Base-by-base conservation (phyloP, 92 coral and sea anemone species). In the Micromussa lordhowensis region DNA sequence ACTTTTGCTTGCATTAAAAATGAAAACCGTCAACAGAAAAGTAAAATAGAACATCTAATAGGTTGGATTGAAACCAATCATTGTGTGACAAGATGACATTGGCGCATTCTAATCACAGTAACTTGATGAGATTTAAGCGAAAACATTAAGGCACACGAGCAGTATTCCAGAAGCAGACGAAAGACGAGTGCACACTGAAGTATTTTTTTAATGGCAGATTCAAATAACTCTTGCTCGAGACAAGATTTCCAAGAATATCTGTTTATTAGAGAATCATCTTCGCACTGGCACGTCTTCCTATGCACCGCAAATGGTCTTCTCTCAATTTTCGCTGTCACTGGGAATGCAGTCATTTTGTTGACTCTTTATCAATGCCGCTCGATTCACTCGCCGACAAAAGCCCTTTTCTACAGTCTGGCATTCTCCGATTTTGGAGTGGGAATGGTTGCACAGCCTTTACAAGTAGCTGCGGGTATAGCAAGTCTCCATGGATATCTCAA, bases 361-460 rank as follows among this genome's bases (percentile, higher is more conserved):
- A 83, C 93, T 28, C 38, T 90, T 18, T 44, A 22, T 36, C 69
- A 85, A 21, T 58, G 78, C 49, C 89, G 79, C 44, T 71, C 89
- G 8, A 89, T 87, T 48, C 79, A 88, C 38, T 72, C 91, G 10
- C 63, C 91, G 11, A 83, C 94, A 19, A 53, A 91, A 82, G 76
- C 80, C 3, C 83, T 91, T 4, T 86, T 91, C 14, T 91, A 83
- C 84, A 91, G 87, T 85, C 72, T 91, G 16, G 74, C 89, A 31
- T 49, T 87, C n/a, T 83, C 91, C 10, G 91, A 91, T 76, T 61
- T 91, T 36, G 94, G 91, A 8, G 94, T 91, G 5, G 94, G 91
- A 7, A 21, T 91, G 79, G 29, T 88, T 1, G 94, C 88, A 11
- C 89, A 91, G 54, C 91, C 94, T n/a, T 84, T 73, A 12, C 87